These are phyloP conservation scores for Nemotelus nigrinus DNA, from an alignment of 2,888 invertebrate genomes.

Conservation along the genomic window DNA sequence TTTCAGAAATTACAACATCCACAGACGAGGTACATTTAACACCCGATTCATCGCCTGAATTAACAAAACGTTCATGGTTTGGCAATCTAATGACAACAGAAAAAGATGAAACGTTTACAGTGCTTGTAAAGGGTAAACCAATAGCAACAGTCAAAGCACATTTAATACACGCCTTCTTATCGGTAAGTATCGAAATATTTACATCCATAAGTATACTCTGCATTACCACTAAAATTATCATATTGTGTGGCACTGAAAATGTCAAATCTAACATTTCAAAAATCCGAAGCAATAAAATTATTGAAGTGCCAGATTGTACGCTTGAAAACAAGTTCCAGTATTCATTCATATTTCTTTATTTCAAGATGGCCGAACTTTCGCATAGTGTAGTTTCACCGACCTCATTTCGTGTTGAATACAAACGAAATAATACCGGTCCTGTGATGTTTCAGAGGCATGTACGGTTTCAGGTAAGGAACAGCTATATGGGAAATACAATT, in stretches of 20 bases:
- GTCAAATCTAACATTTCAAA: no score
- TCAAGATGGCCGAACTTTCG: slow-evolving; percentile 92
- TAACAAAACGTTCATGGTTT: slow-evolving; percentile 99
- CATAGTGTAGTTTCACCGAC: slow-evolving; percentile 99
- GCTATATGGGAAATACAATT: background rate
- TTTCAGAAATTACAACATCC: slow-evolving; percentile 69
- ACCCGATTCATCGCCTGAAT: slow-evolving; percentile 94
- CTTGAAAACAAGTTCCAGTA: no score
- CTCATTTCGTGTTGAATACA: slow-evolving; percentile 98
- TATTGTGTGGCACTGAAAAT: no score
- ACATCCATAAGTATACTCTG: slow-evolving; percentile 16
- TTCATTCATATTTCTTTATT: background rate
- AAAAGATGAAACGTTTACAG: slow-evolving; percentile 96
- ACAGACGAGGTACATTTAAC: slow-evolving; percentile 92
- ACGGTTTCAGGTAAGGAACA: slow-evolving; percentile 80
- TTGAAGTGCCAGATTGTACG: no score
- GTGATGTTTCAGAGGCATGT: slow-evolving; percentile 98
- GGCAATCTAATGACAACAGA: slow-evolving; percentile 97
- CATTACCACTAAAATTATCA: background rate
- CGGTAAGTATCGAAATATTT: slow-evolving; percentile 73
- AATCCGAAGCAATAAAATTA: no score
- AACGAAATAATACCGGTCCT: slow-evolving; percentile 91
- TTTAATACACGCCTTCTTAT: slow-evolving; percentile 96
- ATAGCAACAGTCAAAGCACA: slow-evolving; percentile 98
- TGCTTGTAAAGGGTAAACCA: slow-evolving; percentile 95